These are phyloP conservation scores for Porites australiensis DNA, from an alignment of 64 coral and sea anemone genomes.

Conservation along the genomic window DNA sequence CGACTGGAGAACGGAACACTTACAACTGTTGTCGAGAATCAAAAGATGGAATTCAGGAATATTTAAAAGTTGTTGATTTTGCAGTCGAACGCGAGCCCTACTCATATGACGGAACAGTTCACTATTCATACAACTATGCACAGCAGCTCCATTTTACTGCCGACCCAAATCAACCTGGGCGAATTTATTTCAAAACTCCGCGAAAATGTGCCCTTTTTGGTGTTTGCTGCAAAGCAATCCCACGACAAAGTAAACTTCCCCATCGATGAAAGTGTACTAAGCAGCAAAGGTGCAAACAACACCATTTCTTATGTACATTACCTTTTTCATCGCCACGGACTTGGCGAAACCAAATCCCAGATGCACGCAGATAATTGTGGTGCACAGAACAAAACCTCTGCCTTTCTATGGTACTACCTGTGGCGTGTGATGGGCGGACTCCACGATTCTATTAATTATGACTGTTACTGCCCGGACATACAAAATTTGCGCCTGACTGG, in stretches of 20 bases:
- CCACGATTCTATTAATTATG: slow-evolving; percentile 36
- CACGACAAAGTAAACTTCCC: background rate
- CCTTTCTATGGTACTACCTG: slow-evolving; percentile 40
- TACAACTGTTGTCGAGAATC: slow-evolving; percentile 27
- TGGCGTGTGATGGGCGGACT: slow-evolving; percentile 46
- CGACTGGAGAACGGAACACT: background rate
- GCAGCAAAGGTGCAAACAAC: background rate
- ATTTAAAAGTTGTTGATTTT: slow-evolving; percentile 43
- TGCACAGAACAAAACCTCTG: slow-evolving; percentile 39
- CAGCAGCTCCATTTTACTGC: slow-evolving; percentile 11
- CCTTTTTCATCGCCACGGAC: too few species aligned
- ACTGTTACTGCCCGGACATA: slow-evolving; percentile 5
- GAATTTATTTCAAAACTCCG: background rate
- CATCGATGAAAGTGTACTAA: background rate
- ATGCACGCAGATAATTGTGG: slow-evolving; percentile 37
- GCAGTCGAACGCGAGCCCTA: slow-evolving; percentile 9
- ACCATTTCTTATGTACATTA: too few species aligned
- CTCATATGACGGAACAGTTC: slow-evolving; percentile 7
- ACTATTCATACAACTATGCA: slow-evolving; percentile 19
- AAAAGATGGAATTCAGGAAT: background rate
- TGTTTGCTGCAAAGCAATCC: background rate
- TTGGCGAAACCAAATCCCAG: background rate
- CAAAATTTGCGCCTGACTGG: slow-evolving; percentile 19
- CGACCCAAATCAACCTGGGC: slow-evolving; percentile 8
- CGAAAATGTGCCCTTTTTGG: background rate